Percentiles rank a stretch among this genome's conserved stretches.
Conservation (phyloP, 2,888 invertebrate species). For the Aphrophora alni region DNA sequence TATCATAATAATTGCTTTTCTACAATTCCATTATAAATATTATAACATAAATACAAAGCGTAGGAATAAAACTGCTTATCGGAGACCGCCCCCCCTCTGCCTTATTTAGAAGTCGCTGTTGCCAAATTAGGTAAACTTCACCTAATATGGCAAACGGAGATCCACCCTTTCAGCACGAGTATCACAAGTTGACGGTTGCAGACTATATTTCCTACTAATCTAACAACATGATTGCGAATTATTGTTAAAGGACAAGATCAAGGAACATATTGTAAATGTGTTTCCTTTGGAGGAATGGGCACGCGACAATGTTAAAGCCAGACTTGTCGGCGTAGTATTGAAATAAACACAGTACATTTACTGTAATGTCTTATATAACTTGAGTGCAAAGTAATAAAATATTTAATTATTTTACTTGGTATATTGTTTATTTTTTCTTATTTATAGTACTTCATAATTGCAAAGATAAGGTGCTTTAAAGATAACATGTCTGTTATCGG, state of each 20-base stretch:
- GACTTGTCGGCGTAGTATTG: background rate
- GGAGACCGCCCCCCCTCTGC: slow-evolving; percentile 67
- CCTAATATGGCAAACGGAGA: slow-evolving; percentile 81
- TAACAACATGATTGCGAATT: slow-evolving; percentile 4
- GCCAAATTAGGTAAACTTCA: slow-evolving; percentile 82
- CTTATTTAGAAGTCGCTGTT: slow-evolving; percentile 82
- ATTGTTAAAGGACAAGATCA: slow-evolving; percentile 6
- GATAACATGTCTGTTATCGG: too few species aligned
- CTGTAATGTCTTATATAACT: background rate
- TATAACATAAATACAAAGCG: slow-evolving; percentile 22
- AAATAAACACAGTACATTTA: background rate
- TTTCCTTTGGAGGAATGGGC: background rate
- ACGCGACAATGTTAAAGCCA: background rate
- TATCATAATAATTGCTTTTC: background rate
- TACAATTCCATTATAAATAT: background rate
- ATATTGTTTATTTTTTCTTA: too few species aligned
- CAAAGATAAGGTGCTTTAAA: too few species aligned
- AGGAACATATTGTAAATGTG: slow-evolving; percentile 6
- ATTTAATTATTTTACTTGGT: too few species aligned
- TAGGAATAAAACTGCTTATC: slow-evolving; percentile 29
- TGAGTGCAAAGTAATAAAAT: too few species aligned
- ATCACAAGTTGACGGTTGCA: slow-evolving; percentile 36
- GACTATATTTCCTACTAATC: slow-evolving; percentile 17
- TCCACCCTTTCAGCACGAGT: slow-evolving; percentile 65
- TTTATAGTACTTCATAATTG: too few species aligned